Base-by-base conservation (phyloP, 2,113 vertebrate species). In the Lucifuga dentata region DNA sequence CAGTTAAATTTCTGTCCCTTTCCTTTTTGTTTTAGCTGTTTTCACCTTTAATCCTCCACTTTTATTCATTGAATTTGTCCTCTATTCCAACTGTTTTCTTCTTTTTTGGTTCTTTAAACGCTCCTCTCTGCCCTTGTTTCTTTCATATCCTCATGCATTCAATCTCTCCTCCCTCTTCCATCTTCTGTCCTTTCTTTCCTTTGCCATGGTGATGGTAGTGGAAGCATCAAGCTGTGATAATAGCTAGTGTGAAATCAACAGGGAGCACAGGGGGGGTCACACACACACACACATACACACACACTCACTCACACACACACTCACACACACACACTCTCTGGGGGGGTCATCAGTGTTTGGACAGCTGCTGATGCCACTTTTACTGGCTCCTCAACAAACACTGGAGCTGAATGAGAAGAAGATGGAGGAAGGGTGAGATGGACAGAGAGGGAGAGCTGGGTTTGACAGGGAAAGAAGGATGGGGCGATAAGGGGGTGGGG, bases 351-450 rank as follows among this genome's bases (percentile, higher is more conserved):
- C 76, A 1, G 17, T 92, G 80, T 93, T 93, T 92, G 85, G 64
- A 85, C 91, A 92, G 92, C 91, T 92, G 91, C 78, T 84, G 77
- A 68, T 81, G 48, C 68, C 75, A 85, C 75, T 91, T 92, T 93
- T 91, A 92, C 79, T 61, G 85, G 78, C 78, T 83, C 73, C 76
- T 89, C 66, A 49, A 55, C 88, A 92, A 92, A 92, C 85, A 90
- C 19, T 5, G 39, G 15, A 24, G 38, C 43, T 80, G 74, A 87
- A 88, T 85, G 50, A 58, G 68, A 49, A 63, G 57, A 70, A 59
- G 41, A 57, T 39, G 48, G 74, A 64, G 68, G 64, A 69, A 33
- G 52, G 76, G 40, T n/a, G 43, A 68, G 81, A 69, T 45, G 68
- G 38, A 81, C 53, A 38, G 64, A 62, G 50, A 52, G 29, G 13